phyloP scores from a whole-genome alignment of 2,888 invertebrate genomes.

The Liodrosophila aerea region DNA sequence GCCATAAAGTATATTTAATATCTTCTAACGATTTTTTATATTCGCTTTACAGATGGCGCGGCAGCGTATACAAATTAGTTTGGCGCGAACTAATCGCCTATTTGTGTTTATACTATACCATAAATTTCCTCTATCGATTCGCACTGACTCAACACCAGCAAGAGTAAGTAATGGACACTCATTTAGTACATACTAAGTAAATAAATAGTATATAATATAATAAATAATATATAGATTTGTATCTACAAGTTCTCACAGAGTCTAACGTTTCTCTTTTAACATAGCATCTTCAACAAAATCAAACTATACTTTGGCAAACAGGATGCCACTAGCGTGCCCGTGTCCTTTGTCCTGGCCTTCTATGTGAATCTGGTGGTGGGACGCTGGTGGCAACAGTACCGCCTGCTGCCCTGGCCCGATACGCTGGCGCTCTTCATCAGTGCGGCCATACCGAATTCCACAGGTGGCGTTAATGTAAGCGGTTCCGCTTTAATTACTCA shows the following conservation, averaged over 20 bases:
- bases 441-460: constrained; percentile 92
- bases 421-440: constrained; percentile 95
- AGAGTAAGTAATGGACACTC: constrained; percentile 84
- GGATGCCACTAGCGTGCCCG: constrained; percentile 92
- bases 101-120: constrained; percentile 91
- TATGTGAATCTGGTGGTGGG: constrained; percentile 96
- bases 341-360: constrained; percentile 97
- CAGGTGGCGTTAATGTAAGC: constrained; percentile 82
- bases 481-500: constrained; percentile 6
- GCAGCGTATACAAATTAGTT: constrained; percentile 97
- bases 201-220: not conserved
- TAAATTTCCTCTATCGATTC: constrained; percentile 93
- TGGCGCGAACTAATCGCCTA: constrained; percentile 96
- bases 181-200: too few species aligned
- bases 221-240: too few species aligned
- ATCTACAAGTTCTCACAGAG: too few species aligned
- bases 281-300: constrained; percentile 94
- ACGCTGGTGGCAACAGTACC: constrained; percentile 98
- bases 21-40: constrained; percentile 25
- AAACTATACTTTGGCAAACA: constrained; percentile 93
- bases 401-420: constrained; percentile 96
- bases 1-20: constrained; percentile 15
- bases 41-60: constrained; percentile 91
- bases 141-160: constrained; percentile 90
- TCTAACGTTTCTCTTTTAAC: constrained; percentile 62